Evolutionary conservation across 2,888 invertebrate species (phyloP).

Genomic region (Sipha maydis): DNA sequence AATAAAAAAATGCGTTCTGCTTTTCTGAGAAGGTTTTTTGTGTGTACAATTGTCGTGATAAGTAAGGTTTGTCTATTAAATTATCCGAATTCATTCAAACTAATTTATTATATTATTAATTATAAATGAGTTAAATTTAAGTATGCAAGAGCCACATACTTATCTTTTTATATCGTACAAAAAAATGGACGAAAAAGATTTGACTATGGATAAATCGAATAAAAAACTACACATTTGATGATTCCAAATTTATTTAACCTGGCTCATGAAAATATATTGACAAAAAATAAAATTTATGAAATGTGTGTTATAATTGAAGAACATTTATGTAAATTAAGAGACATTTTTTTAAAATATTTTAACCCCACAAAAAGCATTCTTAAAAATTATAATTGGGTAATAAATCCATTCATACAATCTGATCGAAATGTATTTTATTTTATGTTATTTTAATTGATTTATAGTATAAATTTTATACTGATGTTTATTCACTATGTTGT

Average conservation of each 20-base stretch:
- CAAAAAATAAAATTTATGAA: slow-evolving; percentile 29
- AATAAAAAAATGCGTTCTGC: no score
- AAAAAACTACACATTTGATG: slow-evolving; percentile 11
- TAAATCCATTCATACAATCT: background rate
- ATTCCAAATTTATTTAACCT: slow-evolving; percentile 24
- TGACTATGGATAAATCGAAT: no score
- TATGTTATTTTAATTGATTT: no score
- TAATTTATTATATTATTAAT: slow-evolving; percentile 18
- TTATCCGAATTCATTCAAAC: no score
- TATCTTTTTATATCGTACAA: slow-evolving; percentile 13
- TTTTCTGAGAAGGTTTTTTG: no score
- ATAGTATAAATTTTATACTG: no score
- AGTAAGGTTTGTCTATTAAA: no score
- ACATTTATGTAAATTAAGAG: slow-evolving; percentile 4
- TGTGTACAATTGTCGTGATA: no score
- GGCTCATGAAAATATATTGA: slow-evolving; percentile 16
- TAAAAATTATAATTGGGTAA: no score
- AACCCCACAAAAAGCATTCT: background rate
- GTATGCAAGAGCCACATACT: background rate
- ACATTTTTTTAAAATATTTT: slow-evolving; percentile 17
- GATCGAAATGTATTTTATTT: no score
- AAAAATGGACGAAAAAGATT: slow-evolving; percentile 13
- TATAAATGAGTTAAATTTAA: slow-evolving; percentile 27
- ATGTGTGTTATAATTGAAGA: slow-evolving; percentile 4
- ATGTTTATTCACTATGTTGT: no score